These are phyloP conservation scores for Agelaius tricolor DNA, from an alignment of 2,113 vertebrate genomes.

Conservation along the genomic window DNA sequence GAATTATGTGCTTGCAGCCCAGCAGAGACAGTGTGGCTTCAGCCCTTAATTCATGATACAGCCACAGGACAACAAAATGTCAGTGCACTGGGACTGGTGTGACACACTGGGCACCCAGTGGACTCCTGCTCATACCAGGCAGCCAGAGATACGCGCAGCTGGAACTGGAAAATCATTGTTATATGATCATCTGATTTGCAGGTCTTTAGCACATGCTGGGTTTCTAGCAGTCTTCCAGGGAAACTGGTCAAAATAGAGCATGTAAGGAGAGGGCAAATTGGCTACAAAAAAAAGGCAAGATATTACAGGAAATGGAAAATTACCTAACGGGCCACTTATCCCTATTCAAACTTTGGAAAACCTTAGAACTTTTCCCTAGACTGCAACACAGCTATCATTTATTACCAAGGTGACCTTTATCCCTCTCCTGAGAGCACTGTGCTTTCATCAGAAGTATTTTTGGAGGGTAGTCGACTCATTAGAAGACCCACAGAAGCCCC, in stretches of 20 bases:
- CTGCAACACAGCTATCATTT: not conserved
- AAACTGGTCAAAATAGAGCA: not conserved
- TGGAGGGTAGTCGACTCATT: not conserved
- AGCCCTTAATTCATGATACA: slow-evolving; percentile 8
- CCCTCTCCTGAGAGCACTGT: not conserved
- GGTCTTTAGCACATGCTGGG: not conserved
- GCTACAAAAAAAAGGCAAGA: not conserved
- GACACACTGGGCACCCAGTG: not conserved
- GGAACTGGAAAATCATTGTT: not conserved
- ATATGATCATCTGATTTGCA: not conserved
- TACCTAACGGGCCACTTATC: slow-evolving; percentile 1
- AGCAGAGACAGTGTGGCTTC: slow-evolving; percentile 50
- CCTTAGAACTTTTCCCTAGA: not conserved
- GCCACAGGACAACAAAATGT: not conserved
- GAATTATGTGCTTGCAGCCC: slow-evolving; percentile 46
- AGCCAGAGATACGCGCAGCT: not conserved
- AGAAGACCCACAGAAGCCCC: not conserved
- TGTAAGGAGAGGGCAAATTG: not conserved
- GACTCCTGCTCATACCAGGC: not conserved
- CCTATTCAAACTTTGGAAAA: not conserved
- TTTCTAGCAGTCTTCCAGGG: not conserved
- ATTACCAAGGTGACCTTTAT: slow-evolving; percentile 10
- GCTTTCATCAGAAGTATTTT: slow-evolving; percentile 1
- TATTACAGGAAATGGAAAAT: slow-evolving; percentile 19
- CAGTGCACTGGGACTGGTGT: not conserved